phyloP scores from a whole-genome alignment of 2,888 invertebrate species.

The Lasioglossum marginatum region DNA sequence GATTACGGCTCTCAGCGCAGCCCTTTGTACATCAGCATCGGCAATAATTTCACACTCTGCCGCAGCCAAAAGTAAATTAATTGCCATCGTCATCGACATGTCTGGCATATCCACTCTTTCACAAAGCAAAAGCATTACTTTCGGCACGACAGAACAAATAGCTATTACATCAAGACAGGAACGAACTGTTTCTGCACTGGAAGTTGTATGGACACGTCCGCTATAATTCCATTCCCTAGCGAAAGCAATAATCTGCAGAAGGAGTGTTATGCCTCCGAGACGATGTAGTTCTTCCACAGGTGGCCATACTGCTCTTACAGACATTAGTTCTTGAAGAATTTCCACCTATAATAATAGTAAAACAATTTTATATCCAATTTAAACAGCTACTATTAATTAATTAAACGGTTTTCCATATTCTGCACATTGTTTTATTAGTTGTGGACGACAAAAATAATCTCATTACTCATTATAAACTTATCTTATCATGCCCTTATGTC shows the following conservation, averaged over 20 bases:
- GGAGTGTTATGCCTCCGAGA: constrained; percentile 92
- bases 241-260: constrained; percentile 94
- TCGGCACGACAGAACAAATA: constrained; percentile 95
- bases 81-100: constrained; percentile 89
- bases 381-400: background rate
- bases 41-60: constrained; percentile 96
- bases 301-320: constrained; percentile 92
- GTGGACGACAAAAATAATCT: background rate
- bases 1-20: constrained; percentile 95
- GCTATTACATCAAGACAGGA: constrained; percentile 95
- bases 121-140: constrained; percentile 90
- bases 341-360: constrained; percentile 86
- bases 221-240: constrained; percentile 97
- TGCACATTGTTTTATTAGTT: background rate
- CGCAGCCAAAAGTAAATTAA: constrained; percentile 85
- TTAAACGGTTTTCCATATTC: background rate
- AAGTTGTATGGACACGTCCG: constrained; percentile 85
- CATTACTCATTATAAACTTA: background rate
- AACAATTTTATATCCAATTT: background rate
- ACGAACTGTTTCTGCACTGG: constrained; percentile 91
- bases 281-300: constrained; percentile 95
- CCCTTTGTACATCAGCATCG: constrained; percentile 96
- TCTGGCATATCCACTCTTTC: constrained; percentile 92
- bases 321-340: constrained; percentile 90
- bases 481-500: background rate